Evolutionary conservation across 1,140 invertebrate genomes (phyloP).

Genomic region (Euborellia annulipes): DNA sequence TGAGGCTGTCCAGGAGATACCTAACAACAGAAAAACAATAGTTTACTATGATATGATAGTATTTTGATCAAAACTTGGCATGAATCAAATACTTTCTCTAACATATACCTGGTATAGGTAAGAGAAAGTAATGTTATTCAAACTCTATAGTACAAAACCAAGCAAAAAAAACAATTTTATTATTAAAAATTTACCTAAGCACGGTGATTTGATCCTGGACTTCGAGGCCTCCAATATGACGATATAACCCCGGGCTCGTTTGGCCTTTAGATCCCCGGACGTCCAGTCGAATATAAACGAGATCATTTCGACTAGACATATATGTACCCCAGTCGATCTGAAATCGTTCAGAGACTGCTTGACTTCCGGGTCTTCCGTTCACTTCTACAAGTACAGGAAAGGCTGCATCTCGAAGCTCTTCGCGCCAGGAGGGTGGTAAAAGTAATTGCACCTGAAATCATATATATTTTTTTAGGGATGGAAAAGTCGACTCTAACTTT

Average conservation of each 20-base stretch:
- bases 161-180: neutral
- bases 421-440: slow-evolving; percentile 66
- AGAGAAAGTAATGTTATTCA: no score
- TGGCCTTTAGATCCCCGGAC: slow-evolving; percentile 70
- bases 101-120: no score
- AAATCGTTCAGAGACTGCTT: slow-evolving; percentile 73
- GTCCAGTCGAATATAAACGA: slow-evolving; percentile 78
- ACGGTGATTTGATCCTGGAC: slow-evolving; percentile 79
- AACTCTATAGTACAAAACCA: no score
- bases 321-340: slow-evolving; percentile 81
- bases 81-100: neutral
- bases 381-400: slow-evolving; percentile 73
- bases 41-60: neutral
- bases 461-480: no score
- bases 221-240: slow-evolving; percentile 66
- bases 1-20: slow-evolving; percentile 61
- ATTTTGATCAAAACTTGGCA: neutral
- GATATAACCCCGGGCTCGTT: slow-evolving; percentile 60
- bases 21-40: slow-evolving; percentile 27
- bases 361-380: slow-evolving; percentile 79
- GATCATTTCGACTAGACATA: slow-evolving; percentile 78
- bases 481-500: no score
- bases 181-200: slow-evolving; percentile 37
- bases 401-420: slow-evolving; percentile 64
- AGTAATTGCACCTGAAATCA: slow-evolving; percentile 59